Percentiles rank a stretch among this genome's conserved stretches.
These are phyloP conservation scores for Ochropleura leucogaster DNA, from an alignment of 2,888 invertebrate genomes.

Conservation along the genomic window DNA sequence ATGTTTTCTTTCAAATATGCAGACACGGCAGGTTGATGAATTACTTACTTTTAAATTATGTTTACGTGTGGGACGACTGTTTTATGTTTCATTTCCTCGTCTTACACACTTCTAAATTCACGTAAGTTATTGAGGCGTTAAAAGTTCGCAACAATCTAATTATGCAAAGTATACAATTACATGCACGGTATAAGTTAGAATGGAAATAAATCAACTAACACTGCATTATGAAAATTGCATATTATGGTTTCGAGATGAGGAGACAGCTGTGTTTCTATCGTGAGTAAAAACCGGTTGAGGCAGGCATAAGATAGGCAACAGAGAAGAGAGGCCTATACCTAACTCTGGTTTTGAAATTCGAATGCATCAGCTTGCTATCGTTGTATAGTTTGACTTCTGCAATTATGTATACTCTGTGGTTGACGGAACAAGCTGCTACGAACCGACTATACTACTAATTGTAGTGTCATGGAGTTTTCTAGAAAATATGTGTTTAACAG, in stretches of 20 bases:
- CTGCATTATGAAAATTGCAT: background rate
- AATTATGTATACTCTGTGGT: background rate
- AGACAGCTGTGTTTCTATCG: background rate
- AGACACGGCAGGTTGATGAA: background rate
- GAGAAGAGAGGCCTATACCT: background rate
- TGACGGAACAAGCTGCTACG: background rate
- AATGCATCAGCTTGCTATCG: background rate
- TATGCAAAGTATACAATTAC: constrained; percentile 4
- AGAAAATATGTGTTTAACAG: constrained; percentile 48
- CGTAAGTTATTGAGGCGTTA: background rate
- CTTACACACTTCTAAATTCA: background rate
- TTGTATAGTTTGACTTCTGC: constrained; percentile 1
- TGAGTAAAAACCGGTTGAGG: background rate
- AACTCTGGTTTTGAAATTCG: background rate
- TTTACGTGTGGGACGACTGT: constrained; percentile 3
- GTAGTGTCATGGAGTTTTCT: constrained; percentile 42
- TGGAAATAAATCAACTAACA: constrained; percentile 4
- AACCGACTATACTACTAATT: constrained; percentile 29
- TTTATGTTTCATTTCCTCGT: constrained; percentile 1
- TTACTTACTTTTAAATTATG: background rate
- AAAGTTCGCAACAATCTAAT: constrained; percentile 5
- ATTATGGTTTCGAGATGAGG: background rate
- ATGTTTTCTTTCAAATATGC: background rate
- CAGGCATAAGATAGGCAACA: background rate
- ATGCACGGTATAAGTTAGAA: background rate